Percentiles rank a stretch among this genome's conserved stretches.
Conservation (phyloP, 2,888 invertebrate genomes). For the Crioceris asparagi region DNA sequence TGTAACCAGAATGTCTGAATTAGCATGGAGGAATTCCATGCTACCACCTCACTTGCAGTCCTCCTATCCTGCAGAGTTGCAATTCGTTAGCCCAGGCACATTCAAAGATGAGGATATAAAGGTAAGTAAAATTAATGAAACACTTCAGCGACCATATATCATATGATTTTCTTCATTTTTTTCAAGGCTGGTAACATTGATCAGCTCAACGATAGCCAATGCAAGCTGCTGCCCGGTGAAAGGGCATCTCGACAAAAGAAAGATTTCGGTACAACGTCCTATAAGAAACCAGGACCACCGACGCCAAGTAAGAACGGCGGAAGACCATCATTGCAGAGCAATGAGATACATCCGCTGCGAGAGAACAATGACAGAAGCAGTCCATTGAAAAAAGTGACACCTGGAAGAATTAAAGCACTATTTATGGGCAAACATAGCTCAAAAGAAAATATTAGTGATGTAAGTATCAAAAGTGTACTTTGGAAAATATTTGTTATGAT, state of each 20-base stretch:
- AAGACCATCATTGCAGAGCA: slow-evolving; percentile 53
- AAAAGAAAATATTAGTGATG: slow-evolving; percentile 27
- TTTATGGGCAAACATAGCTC: slow-evolving; percentile 40
- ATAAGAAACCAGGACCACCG: slow-evolving; percentile 77
- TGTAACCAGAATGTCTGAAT: slow-evolving; percentile 50
- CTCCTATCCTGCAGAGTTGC: slow-evolving; percentile 73
- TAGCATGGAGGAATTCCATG: slow-evolving; percentile 70
- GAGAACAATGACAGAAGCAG: slow-evolving; percentile 38
- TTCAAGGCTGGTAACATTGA: slow-evolving; percentile 31
- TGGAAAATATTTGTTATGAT: background rate
- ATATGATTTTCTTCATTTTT: slow-evolving; percentile 3
- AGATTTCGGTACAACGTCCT: slow-evolving; percentile 59
- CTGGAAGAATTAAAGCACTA: slow-evolving; percentile 52
- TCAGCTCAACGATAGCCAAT: slow-evolving; percentile 36
- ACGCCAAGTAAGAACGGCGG: slow-evolving; percentile 74
- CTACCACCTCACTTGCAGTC: slow-evolving; percentile 78
- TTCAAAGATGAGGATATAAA: slow-evolving; percentile 57
- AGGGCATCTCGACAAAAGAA: slow-evolving; percentile 38
- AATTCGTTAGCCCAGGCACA: slow-evolving; percentile 45
- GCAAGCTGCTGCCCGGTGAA: slow-evolving; percentile 36
- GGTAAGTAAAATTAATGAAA: slow-evolving; percentile 36
- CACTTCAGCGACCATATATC: background rate
- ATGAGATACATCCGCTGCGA: slow-evolving; percentile 47
- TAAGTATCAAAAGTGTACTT: slow-evolving; percentile 13
- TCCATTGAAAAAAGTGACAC: slow-evolving; percentile 46